phyloP scores from a whole-genome alignment of 1,140 invertebrate genomes.

The Ganaspis sp. region DNA sequence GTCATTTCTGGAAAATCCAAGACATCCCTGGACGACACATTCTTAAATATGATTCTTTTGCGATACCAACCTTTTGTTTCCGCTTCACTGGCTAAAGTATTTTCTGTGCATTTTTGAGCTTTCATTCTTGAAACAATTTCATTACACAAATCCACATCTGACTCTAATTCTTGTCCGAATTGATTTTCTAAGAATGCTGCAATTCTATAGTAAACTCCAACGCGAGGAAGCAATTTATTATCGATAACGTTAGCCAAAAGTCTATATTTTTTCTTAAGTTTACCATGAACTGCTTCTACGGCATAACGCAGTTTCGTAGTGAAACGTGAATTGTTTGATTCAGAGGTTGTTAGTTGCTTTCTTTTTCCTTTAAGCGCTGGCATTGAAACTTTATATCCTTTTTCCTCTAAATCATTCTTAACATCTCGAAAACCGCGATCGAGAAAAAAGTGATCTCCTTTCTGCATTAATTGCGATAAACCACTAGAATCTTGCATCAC shows the following conservation, averaged over 20 bases:
- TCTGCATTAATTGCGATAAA: conserved; percentile 39
- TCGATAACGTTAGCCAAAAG: conserved; percentile 36
- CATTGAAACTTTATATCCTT: conserved; percentile 38
- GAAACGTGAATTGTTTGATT: conserved; percentile 38
- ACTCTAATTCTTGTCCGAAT: conserved; percentile 32
- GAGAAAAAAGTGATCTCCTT: conserved; percentile 53
- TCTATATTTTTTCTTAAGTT: conserved; percentile 36
- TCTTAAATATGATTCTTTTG: not conserved
- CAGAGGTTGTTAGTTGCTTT: conserved; percentile 33
- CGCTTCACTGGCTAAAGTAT: not conserved
- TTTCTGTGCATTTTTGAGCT: not conserved
- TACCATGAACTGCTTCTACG: conserved; percentile 40
- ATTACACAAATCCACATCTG: conserved; percentile 28
- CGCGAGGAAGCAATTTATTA: conserved; percentile 41
- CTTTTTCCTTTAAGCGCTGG: conserved; percentile 42
- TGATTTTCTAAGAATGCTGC: conserved; percentile 37
- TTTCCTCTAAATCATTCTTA: conserved; percentile 30
- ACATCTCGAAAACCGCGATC: conserved; percentile 57
- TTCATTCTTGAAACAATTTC: conserved; percentile 36
- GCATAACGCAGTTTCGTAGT: conserved; percentile 41
- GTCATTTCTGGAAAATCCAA: not conserved
- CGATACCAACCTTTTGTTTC: not conserved
- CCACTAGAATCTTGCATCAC: conserved; percentile 42
- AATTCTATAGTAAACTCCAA: conserved; percentile 42
- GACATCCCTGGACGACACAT: not conserved